Conservation (phyloP, 2,888 invertebrate species). For the Brassicogethes aeneus region DNA sequence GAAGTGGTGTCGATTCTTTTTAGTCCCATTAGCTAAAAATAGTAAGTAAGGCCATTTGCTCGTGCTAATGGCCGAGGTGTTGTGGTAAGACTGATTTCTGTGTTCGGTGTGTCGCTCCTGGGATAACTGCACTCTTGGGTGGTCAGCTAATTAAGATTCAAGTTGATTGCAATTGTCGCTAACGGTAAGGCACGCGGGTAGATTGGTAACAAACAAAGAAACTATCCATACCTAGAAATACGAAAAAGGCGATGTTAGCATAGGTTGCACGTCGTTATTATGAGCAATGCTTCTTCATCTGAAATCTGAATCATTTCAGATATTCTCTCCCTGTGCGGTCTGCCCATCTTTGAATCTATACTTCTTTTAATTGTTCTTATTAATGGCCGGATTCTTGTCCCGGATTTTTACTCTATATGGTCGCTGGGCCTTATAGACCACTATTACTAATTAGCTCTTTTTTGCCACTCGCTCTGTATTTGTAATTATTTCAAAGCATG, state of each 20-base stretch:
- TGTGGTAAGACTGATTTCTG: conserved; percentile 37
- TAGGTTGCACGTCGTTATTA: conserved; percentile 38
- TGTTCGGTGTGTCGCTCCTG: conserved; percentile 23
- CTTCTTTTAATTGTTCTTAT: conserved; percentile 33
- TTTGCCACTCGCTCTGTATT: conserved; percentile 14
- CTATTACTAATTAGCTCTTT: conserved; percentile 21
- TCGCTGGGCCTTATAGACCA: conserved; percentile 16
- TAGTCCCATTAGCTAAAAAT: conserved; percentile 32
- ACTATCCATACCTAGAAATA: conserved; percentile 38
- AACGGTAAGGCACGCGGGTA: conserved; percentile 41
- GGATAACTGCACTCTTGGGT: conserved; percentile 41
- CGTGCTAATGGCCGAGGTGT: conserved; percentile 40
- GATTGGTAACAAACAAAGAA: conserved; percentile 37
- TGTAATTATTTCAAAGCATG: conserved; percentile 19
- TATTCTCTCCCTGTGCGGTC: conserved; percentile 39
- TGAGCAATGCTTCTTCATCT: conserved; percentile 35
- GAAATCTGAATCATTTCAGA: conserved; percentile 42
- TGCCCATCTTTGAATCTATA: conserved; percentile 31
- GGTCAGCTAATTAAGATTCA: conserved; percentile 45
- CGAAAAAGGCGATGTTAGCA: conserved; percentile 39
- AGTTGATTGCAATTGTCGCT: conserved; percentile 44
- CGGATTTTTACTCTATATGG: conserved; percentile 31
- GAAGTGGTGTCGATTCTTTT: conserved; percentile 9
- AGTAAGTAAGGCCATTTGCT: conserved; percentile 36
- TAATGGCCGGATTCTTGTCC: conserved; percentile 29